Base-by-base conservation (phyloP, 2,888 invertebrate genomes). In the Cosmopolites sordidus region DNA sequence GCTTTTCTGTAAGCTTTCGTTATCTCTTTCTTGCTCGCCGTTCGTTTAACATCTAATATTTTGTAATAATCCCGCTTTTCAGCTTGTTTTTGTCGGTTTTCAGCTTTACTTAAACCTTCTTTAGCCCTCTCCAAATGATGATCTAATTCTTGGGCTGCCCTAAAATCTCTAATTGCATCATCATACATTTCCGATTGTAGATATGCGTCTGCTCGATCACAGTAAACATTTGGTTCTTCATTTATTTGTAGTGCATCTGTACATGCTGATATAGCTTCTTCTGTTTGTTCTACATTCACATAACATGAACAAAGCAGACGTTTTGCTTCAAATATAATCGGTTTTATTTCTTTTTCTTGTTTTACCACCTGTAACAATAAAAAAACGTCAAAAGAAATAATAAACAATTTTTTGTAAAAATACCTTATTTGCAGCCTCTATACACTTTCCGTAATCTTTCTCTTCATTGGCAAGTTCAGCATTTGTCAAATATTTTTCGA, bases 1-100 rank as follows among this genome's bases (percentile, higher is more conserved):
- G 92, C 84, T 77, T 93, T 94, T 61, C 98, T 83, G 75, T 99
- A 99, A 14, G 95, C 98, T 78, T 97, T 98, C 11, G 84, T 79
- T 39, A 99, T 92, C 73, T 98, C 94, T 68, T 87, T 87, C 76
- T 99, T 99, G 43, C 79, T 84, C 1, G 99, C 98, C 46, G 84
- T 84, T 69, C 93, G 82, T 69, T 89, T 88, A 1, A 99, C 96
- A 11, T 39, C 90, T 48, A 97, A 78, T 64, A 97, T 97, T 76
- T 98, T 97, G 74, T 99, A 99, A 75, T 99, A 99, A 75, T 99
- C 98, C 61, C 96, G 77, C 67, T 88, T 88, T 69, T 94, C 91
- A 0, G 96, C 82, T 70, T 93, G 90, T 69, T 96, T 96, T 74
- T 94, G 91, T 62, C 95, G 74, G 68, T 92, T 90, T 74, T 96